Evolutionary conservation across 2,797 vertebrate species (phyloP).

Genomic region (Enteromius trimaculatus): DNA sequence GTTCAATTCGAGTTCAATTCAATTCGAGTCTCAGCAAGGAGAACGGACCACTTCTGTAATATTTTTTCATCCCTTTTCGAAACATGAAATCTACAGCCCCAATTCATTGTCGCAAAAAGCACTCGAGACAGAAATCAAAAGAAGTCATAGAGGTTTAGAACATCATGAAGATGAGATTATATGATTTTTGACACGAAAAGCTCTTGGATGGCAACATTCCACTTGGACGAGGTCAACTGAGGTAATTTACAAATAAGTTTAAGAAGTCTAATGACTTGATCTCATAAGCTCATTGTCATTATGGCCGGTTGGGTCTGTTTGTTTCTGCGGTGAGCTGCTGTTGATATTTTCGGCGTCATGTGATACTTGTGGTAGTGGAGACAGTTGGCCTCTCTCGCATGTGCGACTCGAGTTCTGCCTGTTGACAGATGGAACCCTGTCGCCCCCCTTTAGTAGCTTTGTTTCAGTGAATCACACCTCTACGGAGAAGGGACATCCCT

Average conservation of each 20-base stretch:
- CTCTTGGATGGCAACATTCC: not conserved
- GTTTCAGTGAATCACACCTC: slow-evolving; percentile 49
- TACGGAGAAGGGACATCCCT: slow-evolving; percentile 49
- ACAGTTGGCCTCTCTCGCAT: slow-evolving; percentile 39
- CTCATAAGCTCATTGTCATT: slow-evolving; percentile 26
- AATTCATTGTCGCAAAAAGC: too few relatives aligned
- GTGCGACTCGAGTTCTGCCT: slow-evolving; percentile 16
- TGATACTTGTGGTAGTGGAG: slow-evolving; percentile 34
- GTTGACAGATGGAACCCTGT: slow-evolving; percentile 40
- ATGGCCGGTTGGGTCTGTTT: slow-evolving; percentile 29
- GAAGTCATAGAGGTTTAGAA: not conserved
- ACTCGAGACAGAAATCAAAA: not conserved
- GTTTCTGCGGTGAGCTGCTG: slow-evolving; percentile 22
- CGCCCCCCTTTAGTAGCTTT: slow-evolving; percentile 21
- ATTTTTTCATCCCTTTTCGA: not conserved
- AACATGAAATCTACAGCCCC: not conserved
- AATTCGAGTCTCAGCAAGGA: not conserved
- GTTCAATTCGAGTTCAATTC: not conserved
- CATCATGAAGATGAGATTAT: not conserved
- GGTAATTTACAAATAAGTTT: slow-evolving; percentile 35
- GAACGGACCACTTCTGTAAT: not conserved
- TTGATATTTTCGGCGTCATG: slow-evolving; percentile 35
- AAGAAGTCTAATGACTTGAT: slow-evolving; percentile 29
- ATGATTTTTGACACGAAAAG: not conserved
- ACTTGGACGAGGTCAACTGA: slow-evolving; percentile 10